Evolutionary conservation across 2,113 vertebrate species (phyloP).

Genomic region (Pelmatolapia mariae): DNA sequence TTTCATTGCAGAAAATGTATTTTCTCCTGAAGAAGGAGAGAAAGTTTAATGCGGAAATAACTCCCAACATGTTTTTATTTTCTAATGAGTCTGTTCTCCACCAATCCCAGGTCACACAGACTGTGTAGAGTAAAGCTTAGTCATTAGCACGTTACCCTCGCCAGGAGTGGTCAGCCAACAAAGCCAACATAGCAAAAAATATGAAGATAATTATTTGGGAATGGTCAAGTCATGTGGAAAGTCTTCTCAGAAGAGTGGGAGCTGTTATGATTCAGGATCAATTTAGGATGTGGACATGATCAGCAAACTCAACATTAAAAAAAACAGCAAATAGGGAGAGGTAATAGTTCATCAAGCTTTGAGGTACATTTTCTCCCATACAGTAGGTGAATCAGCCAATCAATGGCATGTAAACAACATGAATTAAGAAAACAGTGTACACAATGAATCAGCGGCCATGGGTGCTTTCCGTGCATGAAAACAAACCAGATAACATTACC

Average conservation of each 20-base stretch:
- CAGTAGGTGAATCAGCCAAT: neutral
- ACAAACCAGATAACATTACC: neutral
- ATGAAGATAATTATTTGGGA: neutral
- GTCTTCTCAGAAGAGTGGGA: neutral
- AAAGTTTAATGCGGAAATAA: neutral
- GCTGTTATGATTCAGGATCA: neutral
- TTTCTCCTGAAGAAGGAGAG: neutral
- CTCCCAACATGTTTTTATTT: neutral
- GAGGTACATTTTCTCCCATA: neutral
- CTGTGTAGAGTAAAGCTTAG: neutral
- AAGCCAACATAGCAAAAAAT: neutral
- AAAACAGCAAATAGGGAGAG: neutral
- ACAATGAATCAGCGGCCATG: neutral
- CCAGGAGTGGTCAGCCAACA: neutral
- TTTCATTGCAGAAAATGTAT: neutral
- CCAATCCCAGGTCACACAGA: neutral
- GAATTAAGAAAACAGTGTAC: neutral
- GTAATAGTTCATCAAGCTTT: neutral
- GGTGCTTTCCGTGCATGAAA: neutral
- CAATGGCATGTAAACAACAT: neutral
- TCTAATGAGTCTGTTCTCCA: neutral
- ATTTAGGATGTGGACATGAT: neutral
- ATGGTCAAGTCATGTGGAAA: neutral
- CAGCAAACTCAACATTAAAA: neutral
- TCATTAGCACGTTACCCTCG: rapidly evolving